These are phyloP conservation scores for Paratilapia polleni DNA, from an alignment of 2,113 vertebrate genomes.

Conservation along the genomic window DNA sequence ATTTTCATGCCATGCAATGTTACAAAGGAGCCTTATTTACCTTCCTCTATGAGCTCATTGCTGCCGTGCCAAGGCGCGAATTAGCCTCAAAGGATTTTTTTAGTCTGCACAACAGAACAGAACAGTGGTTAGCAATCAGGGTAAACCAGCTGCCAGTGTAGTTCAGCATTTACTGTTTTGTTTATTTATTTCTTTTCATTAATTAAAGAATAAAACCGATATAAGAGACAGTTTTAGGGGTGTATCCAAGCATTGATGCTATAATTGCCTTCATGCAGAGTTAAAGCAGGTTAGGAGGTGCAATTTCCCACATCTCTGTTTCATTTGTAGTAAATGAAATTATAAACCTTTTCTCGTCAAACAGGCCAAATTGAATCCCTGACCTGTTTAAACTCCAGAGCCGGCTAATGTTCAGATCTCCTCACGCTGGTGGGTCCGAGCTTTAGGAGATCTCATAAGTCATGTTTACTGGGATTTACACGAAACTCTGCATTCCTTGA, in stretches of 20 bases:
- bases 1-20: not conserved
- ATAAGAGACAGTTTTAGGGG: not conserved
- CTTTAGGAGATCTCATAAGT: not conserved
- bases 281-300: not conserved
- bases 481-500: not conserved
- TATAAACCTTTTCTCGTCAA: not conserved
- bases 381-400: slow-evolving; percentile 4
- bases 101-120: not conserved
- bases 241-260: not conserved
- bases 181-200: not conserved
- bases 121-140: not conserved
- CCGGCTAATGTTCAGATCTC: not conserved
- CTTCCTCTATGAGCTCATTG: not conserved
- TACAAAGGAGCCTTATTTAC: not conserved
- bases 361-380: not conserved
- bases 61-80: not conserved
- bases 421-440: not conserved
- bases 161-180: not conserved
- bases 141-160: not conserved
- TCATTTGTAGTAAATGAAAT: not conserved
- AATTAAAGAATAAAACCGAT: not conserved
- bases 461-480: not conserved
- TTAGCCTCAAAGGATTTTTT: not conserved
- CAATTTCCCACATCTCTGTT: not conserved
- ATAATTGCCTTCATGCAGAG: not conserved